Conservation (phyloP, 1,140 invertebrate genomes). For the Drosophila littoralis region DNA sequence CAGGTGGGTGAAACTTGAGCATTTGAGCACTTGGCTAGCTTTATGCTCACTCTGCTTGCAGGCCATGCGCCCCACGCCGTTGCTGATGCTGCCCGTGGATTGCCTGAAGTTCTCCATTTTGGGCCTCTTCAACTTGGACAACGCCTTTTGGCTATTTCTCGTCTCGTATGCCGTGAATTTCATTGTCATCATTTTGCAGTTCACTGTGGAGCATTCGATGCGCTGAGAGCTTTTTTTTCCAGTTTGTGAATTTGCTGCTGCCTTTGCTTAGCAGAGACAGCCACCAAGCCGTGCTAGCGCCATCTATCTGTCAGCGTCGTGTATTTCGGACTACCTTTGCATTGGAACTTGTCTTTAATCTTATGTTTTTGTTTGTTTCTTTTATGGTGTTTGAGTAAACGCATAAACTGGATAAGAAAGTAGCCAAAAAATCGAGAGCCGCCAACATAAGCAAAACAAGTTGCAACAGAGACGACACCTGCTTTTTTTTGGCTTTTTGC, state of each 20-base stretch:
- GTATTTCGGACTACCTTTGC: background rate
- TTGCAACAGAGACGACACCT: slow-evolving; percentile 4
- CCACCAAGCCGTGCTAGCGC: slow-evolving; percentile 9
- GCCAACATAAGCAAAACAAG: slow-evolving; percentile 10
- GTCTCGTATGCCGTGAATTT: slow-evolving; percentile 71
- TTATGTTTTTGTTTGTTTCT: slow-evolving; percentile 8
- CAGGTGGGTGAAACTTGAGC: slow-evolving; percentile 33
- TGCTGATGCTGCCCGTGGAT: slow-evolving; percentile 39
- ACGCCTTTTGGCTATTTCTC: slow-evolving; percentile 70
- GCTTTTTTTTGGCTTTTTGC: background rate
- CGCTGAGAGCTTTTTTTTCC: slow-evolving; percentile 8
- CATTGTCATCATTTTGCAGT: slow-evolving; percentile 75
- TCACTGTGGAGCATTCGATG: slow-evolving; percentile 58
- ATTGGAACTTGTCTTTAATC: slow-evolving; percentile 19
- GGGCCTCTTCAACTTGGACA: slow-evolving; percentile 63
- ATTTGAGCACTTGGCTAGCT: background rate
- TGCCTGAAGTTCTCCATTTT: slow-evolving; percentile 49
- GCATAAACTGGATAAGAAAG: slow-evolving; percentile 47
- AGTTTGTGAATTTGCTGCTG: background rate
- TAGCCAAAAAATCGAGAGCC: slow-evolving; percentile 14
- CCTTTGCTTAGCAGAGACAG: slow-evolving; percentile 1
- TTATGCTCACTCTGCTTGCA: slow-evolving; percentile 6
- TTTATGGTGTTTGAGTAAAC: slow-evolving; percentile 4
- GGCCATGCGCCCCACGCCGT: slow-evolving; percentile 41
- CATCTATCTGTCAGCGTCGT: slow-evolving; percentile 12